Base-by-base conservation (phyloP, 1,140 invertebrate species). In the Whitmania pigra region DNA sequence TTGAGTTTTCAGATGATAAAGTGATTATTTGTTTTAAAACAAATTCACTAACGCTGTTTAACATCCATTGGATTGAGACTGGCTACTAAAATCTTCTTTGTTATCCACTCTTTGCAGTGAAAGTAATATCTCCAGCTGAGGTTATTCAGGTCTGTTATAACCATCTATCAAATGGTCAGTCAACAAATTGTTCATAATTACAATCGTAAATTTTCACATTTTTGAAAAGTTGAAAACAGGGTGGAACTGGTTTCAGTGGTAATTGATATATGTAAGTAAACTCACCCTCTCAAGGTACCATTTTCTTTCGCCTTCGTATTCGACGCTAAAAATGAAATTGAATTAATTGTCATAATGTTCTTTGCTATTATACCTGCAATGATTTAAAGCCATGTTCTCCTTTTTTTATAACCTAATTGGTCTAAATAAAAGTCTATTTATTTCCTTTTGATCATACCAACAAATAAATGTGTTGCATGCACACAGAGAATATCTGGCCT, bases 111-210 rank as follows among this genome's bases (percentile, higher is more conserved):
- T 27, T 78, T 79, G 75, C 82, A 83, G 0, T 80, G 80, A 72
- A 82, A 82, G 73, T 77, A 82, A 74, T 82, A 83, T 72, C 79
- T 81, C 80, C 79, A 80, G 69, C 82, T 78, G 11, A 78, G 77
- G 73, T 81, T 76, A 53, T 78, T 77, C 25, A 82, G 55, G 71
- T 83, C 82, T 43, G 80, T 81, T 0, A 83, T 76, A 15, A 82
- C 81, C 72, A 83, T 76, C 80, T 82, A 67, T 0, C 72, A 72
- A 67, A 67, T 72, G 53, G 71, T 74, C 55, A 72, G 53, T 40
- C 67, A 57, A 27, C 2, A n/a, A 3, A 2, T 57, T 57, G 2
- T 27, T n/a, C 20, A 3, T 57, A 9, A n/a, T 9, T 3, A 57
- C 20, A n/a, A 2, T n/a, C 20, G 55, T n/a, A 3, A 36, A 36